Conservation (phyloP, 1,140 invertebrate species). For the Drosophila nebulosa region DNA sequence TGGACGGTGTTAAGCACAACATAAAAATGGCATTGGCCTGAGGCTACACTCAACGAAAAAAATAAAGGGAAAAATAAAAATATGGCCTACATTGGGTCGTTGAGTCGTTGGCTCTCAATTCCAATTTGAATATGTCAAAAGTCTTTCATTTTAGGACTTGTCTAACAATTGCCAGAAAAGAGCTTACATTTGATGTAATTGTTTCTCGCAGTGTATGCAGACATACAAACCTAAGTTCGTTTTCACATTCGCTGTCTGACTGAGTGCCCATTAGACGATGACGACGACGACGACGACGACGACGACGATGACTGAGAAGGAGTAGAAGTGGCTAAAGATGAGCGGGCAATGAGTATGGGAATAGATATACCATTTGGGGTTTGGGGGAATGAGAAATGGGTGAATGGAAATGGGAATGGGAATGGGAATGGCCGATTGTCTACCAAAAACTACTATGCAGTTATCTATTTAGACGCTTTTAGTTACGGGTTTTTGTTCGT, state of each 20-base stretch:
- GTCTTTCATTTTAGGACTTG: too few species aligned
- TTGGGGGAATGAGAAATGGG: background rate
- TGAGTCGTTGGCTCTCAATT: too few species aligned
- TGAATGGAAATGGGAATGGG: background rate
- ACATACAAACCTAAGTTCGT: conserved; percentile 14
- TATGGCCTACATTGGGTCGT: too few species aligned
- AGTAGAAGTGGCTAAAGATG: background rate
- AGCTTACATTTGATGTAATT: too few species aligned
- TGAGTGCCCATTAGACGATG: conserved; percentile 67
- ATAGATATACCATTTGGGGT: background rate
- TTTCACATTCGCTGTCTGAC: conserved; percentile 20
- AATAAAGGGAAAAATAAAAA: background rate
- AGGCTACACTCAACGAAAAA: conserved; percentile 32
- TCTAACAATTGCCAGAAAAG: too few species aligned
- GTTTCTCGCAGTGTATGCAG: conserved; percentile 29
- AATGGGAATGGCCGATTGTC: background rate
- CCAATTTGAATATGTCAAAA: too few species aligned
- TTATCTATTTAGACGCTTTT: conserved; percentile 75
- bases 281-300: background rate
- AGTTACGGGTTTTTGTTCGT: conserved; percentile 59
- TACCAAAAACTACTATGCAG: conserved; percentile 34
- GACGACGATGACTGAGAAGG: background rate
- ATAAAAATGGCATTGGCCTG: conserved; percentile 32
- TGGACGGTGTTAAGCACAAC: conserved; percentile 30
- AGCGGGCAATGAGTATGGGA: background rate